These are phyloP conservation scores for Aleadryas rufinucha DNA, from an alignment of 2,113 vertebrate species.

Conservation along the genomic window DNA sequence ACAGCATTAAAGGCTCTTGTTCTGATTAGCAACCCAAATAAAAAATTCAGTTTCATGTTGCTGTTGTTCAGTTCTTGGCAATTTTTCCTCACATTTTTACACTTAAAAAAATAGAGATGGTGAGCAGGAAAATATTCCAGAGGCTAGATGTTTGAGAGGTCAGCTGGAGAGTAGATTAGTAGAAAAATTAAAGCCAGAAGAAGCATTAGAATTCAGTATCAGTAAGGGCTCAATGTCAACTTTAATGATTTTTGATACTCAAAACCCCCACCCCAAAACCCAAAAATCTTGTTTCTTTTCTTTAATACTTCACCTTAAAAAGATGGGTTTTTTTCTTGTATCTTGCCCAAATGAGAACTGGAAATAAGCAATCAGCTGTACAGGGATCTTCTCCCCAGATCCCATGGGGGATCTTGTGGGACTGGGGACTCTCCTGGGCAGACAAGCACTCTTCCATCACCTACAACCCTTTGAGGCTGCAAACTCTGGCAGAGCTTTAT, in stretches of 20 bases:
- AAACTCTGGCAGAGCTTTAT: not conserved
- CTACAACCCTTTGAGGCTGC: not conserved
- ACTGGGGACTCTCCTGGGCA: not conserved
- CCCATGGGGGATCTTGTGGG: not conserved
- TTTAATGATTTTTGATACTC: not conserved
- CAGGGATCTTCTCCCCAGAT: not conserved
- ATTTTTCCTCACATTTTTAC: not conserved
- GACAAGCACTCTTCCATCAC: not conserved
- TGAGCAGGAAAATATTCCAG: not conserved
- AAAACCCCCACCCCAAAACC: fast-evolving
- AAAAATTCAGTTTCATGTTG: not conserved
- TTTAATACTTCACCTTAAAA: not conserved
- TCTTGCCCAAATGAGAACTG: not conserved
- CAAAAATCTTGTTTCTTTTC: not conserved
- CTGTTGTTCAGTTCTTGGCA: not conserved
- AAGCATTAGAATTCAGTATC: not conserved
- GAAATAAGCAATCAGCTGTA: not conserved
- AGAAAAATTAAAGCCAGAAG: not conserved
- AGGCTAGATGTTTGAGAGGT: not conserved
- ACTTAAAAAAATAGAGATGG: not conserved
- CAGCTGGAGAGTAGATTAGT: not conserved
- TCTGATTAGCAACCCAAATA: not conserved
- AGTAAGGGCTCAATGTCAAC: not conserved
- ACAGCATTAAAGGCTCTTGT: not conserved
- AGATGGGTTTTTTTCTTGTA: not conserved